phyloP scores from a whole-genome alignment of 2,888 invertebrate genomes.

The Pomacea canaliculata region DNA sequence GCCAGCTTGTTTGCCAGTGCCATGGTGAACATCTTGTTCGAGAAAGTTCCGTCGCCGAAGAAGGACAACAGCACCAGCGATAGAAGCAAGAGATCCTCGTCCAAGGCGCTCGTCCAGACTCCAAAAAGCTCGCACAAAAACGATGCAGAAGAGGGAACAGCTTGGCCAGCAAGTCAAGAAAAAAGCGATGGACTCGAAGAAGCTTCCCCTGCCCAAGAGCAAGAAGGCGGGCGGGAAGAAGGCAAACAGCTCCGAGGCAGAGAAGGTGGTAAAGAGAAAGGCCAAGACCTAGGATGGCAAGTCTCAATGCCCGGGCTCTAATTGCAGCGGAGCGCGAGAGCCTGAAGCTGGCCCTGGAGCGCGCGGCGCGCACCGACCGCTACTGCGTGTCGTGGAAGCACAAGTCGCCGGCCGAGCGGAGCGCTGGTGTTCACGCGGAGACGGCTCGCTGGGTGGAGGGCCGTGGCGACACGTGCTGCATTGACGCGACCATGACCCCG shows the following conservation, averaged over 20 bases:
- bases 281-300: constrained; percentile 29
- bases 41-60: constrained; percentile 37
- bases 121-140: background rate
- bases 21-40: constrained; percentile 56
- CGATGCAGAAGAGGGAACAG: background rate
- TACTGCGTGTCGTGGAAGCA: constrained; percentile 35
- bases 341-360: constrained; percentile 21
- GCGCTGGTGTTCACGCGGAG: background rate
- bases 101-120: background rate
- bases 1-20: constrained; percentile 61
- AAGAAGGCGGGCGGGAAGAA: background rate
- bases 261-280: constrained; percentile 20
- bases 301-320: constrained; percentile 34
- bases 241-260: constrained; percentile 10
- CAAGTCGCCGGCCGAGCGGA: constrained; percentile 1
- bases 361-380: constrained; percentile 32
- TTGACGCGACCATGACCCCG: background rate
- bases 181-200: background rate
- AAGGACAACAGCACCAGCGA: constrained; percentile 20
- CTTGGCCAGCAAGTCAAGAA: constrained; percentile 3
- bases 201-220: background rate
- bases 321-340: constrained; percentile 31
- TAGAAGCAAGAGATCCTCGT: background rate
- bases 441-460: constrained; percentile 29
- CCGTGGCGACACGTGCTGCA: constrained; percentile 2